A percentile compares a stretch with the other conserved stretches of the same genome.
These are phyloP conservation scores for Drosophila punjabiensis DNA, from an alignment of 1,140 invertebrate genomes.

Conservation along the genomic window DNA sequence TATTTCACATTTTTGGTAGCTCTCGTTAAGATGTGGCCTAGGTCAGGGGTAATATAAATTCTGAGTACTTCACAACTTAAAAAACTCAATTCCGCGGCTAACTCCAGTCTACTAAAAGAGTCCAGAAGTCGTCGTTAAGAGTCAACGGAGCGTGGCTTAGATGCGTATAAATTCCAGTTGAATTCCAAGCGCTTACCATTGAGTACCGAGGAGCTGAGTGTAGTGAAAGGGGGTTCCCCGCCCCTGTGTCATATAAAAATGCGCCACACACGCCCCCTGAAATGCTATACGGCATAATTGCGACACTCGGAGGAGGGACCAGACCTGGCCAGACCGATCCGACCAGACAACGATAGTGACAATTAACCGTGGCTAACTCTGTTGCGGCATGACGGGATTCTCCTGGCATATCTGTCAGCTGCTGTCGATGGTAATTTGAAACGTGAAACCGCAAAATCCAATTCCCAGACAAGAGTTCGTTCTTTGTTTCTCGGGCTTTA, in stretches of 20 bases:
- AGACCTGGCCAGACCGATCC: slow-evolving; percentile 16
- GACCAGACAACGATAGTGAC: slow-evolving; percentile 72
- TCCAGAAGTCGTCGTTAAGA: slow-evolving; percentile 18
- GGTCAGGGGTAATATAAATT: slow-evolving; percentile 30
- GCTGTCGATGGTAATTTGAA: slow-evolving; percentile 83
- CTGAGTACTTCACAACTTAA: slow-evolving; percentile 61
- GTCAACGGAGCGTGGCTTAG: slow-evolving; percentile 61
- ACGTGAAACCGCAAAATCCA: slow-evolving; percentile 83
- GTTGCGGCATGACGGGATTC: slow-evolving; percentile 37
- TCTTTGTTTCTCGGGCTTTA: slow-evolving; percentile 42
- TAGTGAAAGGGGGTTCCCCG: neutral
- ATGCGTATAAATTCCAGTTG: slow-evolving; percentile 41
- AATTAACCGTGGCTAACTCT: slow-evolving; percentile 78
- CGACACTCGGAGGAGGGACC: slow-evolving; percentile 29
- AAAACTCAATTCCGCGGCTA: slow-evolving; percentile 36
- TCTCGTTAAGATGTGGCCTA: no score
- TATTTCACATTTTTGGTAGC: neutral
- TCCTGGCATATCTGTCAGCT: slow-evolving; percentile 59
- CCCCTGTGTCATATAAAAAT: slow-evolving; percentile 13
- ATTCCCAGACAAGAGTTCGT: slow-evolving; percentile 76
- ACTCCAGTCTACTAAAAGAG: neutral
- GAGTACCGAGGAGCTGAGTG: slow-evolving; percentile 26
- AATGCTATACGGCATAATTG: slow-evolving; percentile 72
- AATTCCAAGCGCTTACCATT: slow-evolving; percentile 61
- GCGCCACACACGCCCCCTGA: slow-evolving; percentile 52